Evolutionary conservation across 2,888 invertebrate species (phyloP), one percentile per base, ranked within the genome.

Genomic region (Cyaniris semiargus): DNA sequence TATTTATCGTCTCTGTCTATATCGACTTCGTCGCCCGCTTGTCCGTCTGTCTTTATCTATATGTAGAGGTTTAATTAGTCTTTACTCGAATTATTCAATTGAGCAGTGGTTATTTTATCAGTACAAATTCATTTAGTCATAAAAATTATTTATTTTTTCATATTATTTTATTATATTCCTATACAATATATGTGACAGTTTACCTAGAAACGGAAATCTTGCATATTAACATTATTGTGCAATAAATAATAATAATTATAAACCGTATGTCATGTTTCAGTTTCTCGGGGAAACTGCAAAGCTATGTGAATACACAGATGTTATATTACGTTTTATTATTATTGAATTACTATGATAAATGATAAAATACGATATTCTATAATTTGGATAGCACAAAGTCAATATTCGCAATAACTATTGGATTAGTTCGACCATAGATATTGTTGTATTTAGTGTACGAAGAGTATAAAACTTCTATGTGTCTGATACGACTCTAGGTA

Each of bases 81-180:
- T 78, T 76, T 78, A 71, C 82, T 82, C 82, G 84, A 86, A 84
- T 83, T 85, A 83, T 84, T 84, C 83, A 81, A 85, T 84, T 85
- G 82, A 83, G 83, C 84, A 85, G 86, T 88, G 86, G 88, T 89
- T 88, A 85, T 86, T 83, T 86, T 84, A 85, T 88, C 88, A 92
- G 93, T 93, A 93, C 93, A 92, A 93, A 92, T 89, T 88, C 83
- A 83, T 87, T 87, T 90, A 90, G 89, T 91, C 86, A 83, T 86
- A 84, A 84, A 78, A 81, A 84, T 87, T 86, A 86, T 90, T 89
- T 90, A 88, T 80, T 79, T 79, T 84, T 84, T 77, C 70, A 60
- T 71, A 75, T 21, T 58, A 60, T 38, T 76, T 79, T 79, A 79
- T 79, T 79, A 77, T 81, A 80, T 79, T 80, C 66, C 53, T 79